Evolutionary conservation across 1,140 invertebrate genomes (phyloP).

Genomic region (Ooceraea biroi): DNA sequence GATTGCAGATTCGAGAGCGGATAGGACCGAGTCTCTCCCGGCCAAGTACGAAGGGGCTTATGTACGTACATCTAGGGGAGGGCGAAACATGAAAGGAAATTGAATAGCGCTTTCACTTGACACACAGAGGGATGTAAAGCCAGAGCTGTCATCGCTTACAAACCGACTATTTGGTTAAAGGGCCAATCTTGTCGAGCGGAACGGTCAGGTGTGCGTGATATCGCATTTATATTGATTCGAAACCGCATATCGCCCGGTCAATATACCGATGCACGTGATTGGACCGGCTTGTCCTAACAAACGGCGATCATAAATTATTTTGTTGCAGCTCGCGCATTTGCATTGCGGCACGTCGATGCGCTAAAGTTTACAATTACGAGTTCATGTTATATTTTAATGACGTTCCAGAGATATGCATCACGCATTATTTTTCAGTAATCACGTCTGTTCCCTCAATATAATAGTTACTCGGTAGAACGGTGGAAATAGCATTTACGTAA

Average conservation of each 20-base stretch:
- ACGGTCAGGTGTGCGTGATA: slow-evolving; percentile 12
- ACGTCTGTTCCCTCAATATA: not conserved
- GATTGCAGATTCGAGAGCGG: slow-evolving; percentile 25
- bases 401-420: not conserved
- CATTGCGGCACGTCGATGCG: not conserved
- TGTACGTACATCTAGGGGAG: slow-evolving; percentile 36
- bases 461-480: not conserved
- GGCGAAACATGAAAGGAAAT: slow-evolving; percentile 64
- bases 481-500: not conserved
- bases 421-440: not conserved
- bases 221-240: slow-evolving; percentile 49
- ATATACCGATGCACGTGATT: slow-evolving; percentile 33
- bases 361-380: not conserved
- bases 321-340: not conserved
- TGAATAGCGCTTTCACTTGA: slow-evolving; percentile 67
- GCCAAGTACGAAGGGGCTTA: slow-evolving; percentile 42
- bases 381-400: not conserved
- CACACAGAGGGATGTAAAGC: slow-evolving; percentile 36
- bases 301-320: slow-evolving; percentile 32
- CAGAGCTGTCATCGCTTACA: slow-evolving; percentile 57
- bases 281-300: slow-evolving; percentile 5
- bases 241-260: slow-evolving; percentile 29
- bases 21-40: slow-evolving; percentile 32
- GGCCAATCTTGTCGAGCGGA: slow-evolving; percentile 43
- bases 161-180: slow-evolving; percentile 58